These are phyloP conservation scores for Rapana venosa DNA, from an alignment of 2,888 invertebrate genomes.

Conservation along the genomic window DNA sequence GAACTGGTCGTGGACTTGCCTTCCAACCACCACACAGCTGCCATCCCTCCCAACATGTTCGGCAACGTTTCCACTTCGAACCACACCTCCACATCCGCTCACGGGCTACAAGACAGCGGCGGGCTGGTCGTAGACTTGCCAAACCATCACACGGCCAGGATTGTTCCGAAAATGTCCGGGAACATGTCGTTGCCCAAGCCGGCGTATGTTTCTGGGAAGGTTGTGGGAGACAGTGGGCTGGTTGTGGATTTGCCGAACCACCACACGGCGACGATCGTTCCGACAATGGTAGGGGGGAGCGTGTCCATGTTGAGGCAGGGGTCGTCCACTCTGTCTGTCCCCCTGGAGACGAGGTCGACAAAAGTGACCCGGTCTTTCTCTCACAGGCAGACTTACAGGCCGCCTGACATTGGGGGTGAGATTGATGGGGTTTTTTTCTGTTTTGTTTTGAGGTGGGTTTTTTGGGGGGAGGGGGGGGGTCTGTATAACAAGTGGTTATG, in stretches of 20 bases:
- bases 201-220: background rate
- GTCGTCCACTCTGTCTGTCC: background rate
- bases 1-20: too few relatives aligned
- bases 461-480: too few relatives aligned
- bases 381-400: constrained; percentile 29
- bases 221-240: background rate
- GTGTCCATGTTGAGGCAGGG: background rate
- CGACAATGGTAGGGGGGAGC: background rate
- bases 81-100: too few relatives aligned
- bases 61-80: too few relatives aligned
- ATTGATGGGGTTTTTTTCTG: background rate
- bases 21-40: too few relatives aligned
- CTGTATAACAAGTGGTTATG: too few relatives aligned
- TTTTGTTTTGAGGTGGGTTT: too few relatives aligned
- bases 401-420: constrained; percentile 20
- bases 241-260: constrained; percentile 22
- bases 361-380: background rate
- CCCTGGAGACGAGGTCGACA: background rate
- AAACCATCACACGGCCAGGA: background rate
- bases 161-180: background rate
- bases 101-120: too few relatives aligned
- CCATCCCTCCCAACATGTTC: too few relatives aligned
- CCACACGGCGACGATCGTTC: constrained; percentile 31
- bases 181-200: background rate
- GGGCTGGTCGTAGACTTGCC: too few relatives aligned